These are phyloP conservation scores for Ursus arctos DNA, from an alignment of 2,113 vertebrate species.

Conservation along the genomic window DNA sequence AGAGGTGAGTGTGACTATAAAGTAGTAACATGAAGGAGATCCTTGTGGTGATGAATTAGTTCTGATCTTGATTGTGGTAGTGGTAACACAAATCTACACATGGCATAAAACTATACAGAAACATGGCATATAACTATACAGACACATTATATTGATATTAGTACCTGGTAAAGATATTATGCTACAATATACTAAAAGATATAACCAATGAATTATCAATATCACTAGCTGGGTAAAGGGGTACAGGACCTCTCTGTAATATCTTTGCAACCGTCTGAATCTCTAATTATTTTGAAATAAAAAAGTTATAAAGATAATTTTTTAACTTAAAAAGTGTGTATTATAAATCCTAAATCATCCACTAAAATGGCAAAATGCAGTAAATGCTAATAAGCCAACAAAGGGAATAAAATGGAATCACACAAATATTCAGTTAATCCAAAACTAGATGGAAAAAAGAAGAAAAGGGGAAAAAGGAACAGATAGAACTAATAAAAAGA, in stretches of 20 bases:
- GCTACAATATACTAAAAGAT: background rate
- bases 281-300: conserved; percentile 1
- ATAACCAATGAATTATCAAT: background rate
- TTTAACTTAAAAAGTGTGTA: background rate
- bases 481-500: background rate
- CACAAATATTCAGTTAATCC: background rate
- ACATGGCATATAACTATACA: background rate
- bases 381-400: background rate
- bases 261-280: background rate
- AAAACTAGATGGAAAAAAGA: background rate
- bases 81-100: background rate
- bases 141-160: background rate
- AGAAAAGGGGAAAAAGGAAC: background rate
- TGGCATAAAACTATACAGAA: background rate
- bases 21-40: background rate
- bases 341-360: background rate
- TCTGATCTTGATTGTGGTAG: background rate
- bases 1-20: background rate
- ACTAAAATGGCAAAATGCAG: background rate
- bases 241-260: background rate
- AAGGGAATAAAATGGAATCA: background rate
- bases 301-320: background rate
- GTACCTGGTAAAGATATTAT: too few relatives aligned
- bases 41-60: too few relatives aligned
- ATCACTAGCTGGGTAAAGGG: background rate